phyloP scores from a whole-genome alignment of 2,888 invertebrate genomes.

The Polietes domitor region DNA sequence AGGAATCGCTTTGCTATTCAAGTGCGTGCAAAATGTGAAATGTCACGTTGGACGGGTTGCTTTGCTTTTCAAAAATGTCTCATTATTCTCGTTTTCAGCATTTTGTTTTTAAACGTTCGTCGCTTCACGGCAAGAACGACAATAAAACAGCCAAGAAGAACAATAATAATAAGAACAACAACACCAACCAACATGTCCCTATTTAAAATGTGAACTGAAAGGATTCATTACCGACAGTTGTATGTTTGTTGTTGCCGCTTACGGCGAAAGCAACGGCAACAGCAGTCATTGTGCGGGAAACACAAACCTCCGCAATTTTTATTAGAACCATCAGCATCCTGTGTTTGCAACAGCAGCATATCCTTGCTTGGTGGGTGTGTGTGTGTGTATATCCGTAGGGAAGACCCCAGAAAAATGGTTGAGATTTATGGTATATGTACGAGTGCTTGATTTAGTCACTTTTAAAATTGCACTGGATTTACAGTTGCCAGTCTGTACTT shows the following conservation, averaged over 20 bases:
- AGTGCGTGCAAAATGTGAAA: conserved; percentile 31
- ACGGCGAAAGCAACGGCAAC: too few relatives aligned
- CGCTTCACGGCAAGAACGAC: not conserved
- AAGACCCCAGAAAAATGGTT: not conserved
- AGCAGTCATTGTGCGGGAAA: not conserved
- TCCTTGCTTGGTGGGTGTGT: not conserved
- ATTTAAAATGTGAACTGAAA: conserved; percentile 22
- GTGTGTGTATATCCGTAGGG: not conserved
- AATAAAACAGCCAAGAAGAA: conserved; percentile 8
- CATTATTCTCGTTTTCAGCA: not conserved
- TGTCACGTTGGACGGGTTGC: conserved; percentile 19
- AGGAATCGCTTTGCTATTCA: conserved; percentile 3
- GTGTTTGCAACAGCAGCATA: not conserved
- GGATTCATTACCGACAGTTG: conserved; percentile 9
- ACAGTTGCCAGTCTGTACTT: too few relatives aligned
- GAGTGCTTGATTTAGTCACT: conserved; percentile 6
- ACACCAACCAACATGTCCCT: not conserved
- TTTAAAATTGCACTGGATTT: conserved; percentile 12
- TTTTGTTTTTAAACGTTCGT: not conserved
- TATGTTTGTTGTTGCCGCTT: not conserved
- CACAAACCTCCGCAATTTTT: not conserved
- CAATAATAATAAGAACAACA: not conserved
- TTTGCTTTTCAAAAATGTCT: not conserved
- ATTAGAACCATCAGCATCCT: not conserved
- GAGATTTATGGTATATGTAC: not conserved